A percentile compares a stretch with the other conserved stretches of the same genome.
Conservation (phyloP, 2,113 vertebrate genomes). For the Dryoscopus gambensis region DNA sequence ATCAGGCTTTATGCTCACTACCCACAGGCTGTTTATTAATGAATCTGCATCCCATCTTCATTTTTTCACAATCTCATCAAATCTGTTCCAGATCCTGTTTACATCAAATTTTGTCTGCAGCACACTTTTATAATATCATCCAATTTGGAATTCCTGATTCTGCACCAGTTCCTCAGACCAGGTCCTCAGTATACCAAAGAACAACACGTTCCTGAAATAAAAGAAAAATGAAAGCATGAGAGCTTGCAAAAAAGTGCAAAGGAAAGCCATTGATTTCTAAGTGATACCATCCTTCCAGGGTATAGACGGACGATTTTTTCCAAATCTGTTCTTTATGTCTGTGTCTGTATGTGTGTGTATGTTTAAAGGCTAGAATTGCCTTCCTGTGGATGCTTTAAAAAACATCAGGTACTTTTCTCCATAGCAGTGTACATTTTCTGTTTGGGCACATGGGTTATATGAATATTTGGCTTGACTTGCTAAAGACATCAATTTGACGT, state of each 20-base stretch:
- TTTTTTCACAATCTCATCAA: conserved; percentile 23
- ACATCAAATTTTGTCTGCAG: conserved; percentile 8
- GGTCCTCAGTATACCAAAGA: background rate
- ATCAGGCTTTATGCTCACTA: conserved; percentile 15
- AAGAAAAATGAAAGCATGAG: conserved; percentile 14
- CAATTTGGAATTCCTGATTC: background rate
- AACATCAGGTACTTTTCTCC: conserved; percentile 15
- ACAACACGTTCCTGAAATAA: background rate
- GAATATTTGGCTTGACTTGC: conserved; percentile 56
- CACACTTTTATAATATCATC: background rate
- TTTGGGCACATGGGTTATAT: conserved; percentile 45
- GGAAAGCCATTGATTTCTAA: background rate
- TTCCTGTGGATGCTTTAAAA: conserved; percentile 13
- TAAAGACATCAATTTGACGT: conserved; percentile 53
- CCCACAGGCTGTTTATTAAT: conserved; percentile 22
- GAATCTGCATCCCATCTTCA: conserved; percentile 13
- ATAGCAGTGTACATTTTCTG: conserved; percentile 15
- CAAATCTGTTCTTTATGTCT: background rate
- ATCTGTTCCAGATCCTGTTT: conserved; percentile 42
- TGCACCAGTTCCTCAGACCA: background rate
- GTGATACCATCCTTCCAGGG: background rate
- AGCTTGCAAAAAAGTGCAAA: background rate
- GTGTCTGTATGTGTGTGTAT: background rate
- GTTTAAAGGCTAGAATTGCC: background rate
- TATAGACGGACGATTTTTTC: background rate